Evolutionary conservation across 1,140 invertebrate genomes (phyloP).

Genomic region (Drosophila pruinosa): DNA sequence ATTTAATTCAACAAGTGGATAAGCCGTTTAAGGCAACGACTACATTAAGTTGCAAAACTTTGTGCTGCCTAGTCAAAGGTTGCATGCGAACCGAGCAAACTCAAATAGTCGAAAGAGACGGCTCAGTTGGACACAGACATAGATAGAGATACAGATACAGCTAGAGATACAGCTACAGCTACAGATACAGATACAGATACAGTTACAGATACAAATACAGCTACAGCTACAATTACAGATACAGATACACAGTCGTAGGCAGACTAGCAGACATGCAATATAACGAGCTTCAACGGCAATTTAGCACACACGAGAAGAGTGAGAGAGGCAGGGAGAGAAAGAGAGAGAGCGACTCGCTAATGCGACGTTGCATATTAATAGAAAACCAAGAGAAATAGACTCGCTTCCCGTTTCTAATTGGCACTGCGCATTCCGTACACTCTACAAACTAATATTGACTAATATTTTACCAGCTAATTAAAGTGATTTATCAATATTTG

Average conservation of each 20-base stretch:
- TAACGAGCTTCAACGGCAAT: conserved; percentile 66
- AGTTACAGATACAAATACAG: neutral
- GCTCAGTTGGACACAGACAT: conserved; percentile 2
- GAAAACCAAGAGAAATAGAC: conserved; percentile 1
- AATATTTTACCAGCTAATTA: neutral
- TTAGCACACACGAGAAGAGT: conserved; percentile 22
- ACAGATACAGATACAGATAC: conserved; percentile 8
- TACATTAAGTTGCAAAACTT: conserved; percentile 41
- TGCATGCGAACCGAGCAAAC: conserved; percentile 40
- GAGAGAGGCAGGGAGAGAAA: neutral
- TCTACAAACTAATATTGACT: neutral
- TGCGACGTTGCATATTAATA: conserved; percentile 50
- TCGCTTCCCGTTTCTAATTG: neutral
- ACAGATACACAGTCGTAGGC: neutral
- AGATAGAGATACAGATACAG: conserved; percentile 2
- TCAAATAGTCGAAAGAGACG: conserved; percentile 7
- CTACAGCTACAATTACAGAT: conserved; percentile 1
- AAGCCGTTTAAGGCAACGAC: conserved; percentile 53
- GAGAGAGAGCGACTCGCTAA: conserved; percentile 45
- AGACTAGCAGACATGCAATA: conserved; percentile 64
- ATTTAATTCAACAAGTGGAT: conserved; percentile 68
- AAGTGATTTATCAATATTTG: neutral
- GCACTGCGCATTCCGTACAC: neutral
- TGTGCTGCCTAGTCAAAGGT: conserved; percentile 11
- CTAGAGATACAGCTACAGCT: neutral